Percentiles rank a stretch among this genome's conserved stretches.
Conservation (phyloP, 2,888 invertebrate species). For the Omphaloscelis lunosa region DNA sequence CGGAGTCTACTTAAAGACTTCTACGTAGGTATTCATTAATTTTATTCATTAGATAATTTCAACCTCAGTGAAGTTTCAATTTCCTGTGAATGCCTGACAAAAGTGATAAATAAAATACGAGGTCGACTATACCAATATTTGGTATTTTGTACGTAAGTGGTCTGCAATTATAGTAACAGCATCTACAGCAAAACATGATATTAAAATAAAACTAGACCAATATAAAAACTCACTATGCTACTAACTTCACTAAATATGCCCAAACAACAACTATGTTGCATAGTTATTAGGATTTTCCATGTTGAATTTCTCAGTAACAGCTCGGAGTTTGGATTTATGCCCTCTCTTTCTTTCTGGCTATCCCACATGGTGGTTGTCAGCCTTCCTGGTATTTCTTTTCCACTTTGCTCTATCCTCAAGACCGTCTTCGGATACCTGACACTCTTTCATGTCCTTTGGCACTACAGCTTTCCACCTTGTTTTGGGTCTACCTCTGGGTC, state of each 20-base stretch:
- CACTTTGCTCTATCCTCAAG: no score
- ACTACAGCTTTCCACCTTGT: no score
- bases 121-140: background rate
- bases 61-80: background rate
- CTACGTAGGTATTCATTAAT: background rate
- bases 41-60: background rate
- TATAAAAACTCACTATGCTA: background rate
- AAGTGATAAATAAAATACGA: background rate
- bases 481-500: no score
- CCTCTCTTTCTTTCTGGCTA: no score
- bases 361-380: no score
- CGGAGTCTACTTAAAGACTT: background rate
- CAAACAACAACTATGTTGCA: background rate
- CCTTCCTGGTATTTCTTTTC: no score
- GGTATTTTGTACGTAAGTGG: slow-evolving; percentile 4
- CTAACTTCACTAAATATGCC: slow-evolving; percentile 1
- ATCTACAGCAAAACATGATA: background rate
- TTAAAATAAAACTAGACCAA: slow-evolving; percentile 5
- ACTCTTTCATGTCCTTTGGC: no score
- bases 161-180: slow-evolving; percentile 19
- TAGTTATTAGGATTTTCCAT: background rate
- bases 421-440: no score
- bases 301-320: background rate
- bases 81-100: background rate
- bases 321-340: background rate